These are phyloP conservation scores for Drepanosiphum platanoidis DNA, from an alignment of 2,888 invertebrate genomes.

Conservation along the genomic window DNA sequence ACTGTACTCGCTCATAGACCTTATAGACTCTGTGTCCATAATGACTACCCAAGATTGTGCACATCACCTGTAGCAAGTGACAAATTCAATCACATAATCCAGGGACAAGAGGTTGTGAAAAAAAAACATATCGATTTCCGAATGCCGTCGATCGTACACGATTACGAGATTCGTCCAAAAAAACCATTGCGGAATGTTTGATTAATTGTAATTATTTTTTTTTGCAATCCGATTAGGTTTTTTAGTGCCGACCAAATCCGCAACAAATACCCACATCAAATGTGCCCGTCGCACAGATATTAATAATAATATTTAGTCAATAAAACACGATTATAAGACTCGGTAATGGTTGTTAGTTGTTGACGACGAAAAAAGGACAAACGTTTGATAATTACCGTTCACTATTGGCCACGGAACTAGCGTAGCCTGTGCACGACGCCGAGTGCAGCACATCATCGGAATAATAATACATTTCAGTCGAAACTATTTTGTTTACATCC, in stretches of 20 bases:
- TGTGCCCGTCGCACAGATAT: too few species aligned
- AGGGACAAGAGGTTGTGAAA: not conserved
- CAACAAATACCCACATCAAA: not conserved
- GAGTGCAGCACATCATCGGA: not conserved
- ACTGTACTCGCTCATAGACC: slow-evolving; percentile 78
- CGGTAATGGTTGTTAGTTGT: not conserved
- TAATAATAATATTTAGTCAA: not conserved
- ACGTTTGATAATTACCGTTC: slow-evolving; percentile 28
- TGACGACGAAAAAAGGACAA: not conserved
- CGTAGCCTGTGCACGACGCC: not conserved
- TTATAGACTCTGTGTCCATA: slow-evolving; percentile 72
- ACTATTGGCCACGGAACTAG: not conserved
- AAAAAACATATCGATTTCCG: not conserved
- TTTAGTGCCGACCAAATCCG: not conserved
- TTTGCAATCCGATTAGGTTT: not conserved
- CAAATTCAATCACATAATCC: not conserved
- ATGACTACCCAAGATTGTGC: slow-evolving; percentile 37
- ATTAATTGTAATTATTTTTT: not conserved
- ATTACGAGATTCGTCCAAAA: not conserved
- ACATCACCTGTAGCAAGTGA: slow-evolving; percentile 21
- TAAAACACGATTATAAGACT: not conserved
- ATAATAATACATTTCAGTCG: not conserved
- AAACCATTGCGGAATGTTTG: too few species aligned
- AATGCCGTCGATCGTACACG: not conserved
- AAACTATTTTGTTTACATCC: slow-evolving; percentile 50